Evolutionary conservation across 1,140 invertebrate genomes (phyloP), one percentile per base, ranked within the genome.

Genomic region (Drosophila cardini): DNA sequence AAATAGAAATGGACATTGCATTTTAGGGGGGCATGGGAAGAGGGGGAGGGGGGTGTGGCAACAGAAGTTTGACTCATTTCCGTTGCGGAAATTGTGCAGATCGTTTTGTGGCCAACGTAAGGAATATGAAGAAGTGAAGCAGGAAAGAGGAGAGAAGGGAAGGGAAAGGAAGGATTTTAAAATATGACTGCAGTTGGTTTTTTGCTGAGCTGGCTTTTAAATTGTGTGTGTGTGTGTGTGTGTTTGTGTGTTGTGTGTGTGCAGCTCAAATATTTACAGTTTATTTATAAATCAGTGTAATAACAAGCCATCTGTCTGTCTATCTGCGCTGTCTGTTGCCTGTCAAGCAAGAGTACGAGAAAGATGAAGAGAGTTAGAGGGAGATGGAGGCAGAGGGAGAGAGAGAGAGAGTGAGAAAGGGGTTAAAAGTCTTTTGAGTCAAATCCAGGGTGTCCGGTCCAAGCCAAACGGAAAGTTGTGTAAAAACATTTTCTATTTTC

Each of bases 261-360:
- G 42, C 58, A 68, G 56, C 63, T 79, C 79, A 83, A 83, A 89
- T 89, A 89, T 87, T 89, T 89, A 83, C 84, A 87, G 72, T 87
- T 87, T 87, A 83, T 87, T 87, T 87, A 87, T 83, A 87, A 87
- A 87, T 87, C 83, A 89, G 76, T 87, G 83, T 87, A 89, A 87
- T 87, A 87, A 87, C 83, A 89, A 89, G 79, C 76, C 79, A 79
- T 89, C 84, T 77, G 58, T 63, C 74, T 76, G 52, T 72, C 69
- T 63, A 60, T 36, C 58, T 68, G 9, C 21, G 50, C 58, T 76
- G 76, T 76, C 72, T 64, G 63, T 71, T 67, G 79, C 42, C 80
- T 81, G 79, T 69, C 80, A 81, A 67, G 58, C 65, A 60, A 46
- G 34, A 45, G 55, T 16, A 58, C 26, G 46, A 36, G 34, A 26